Evolutionary conservation across 2,113 vertebrate species (phyloP), one percentile per base, ranked within the genome.

Genomic region (Thinocorus orbignyianus): DNA sequence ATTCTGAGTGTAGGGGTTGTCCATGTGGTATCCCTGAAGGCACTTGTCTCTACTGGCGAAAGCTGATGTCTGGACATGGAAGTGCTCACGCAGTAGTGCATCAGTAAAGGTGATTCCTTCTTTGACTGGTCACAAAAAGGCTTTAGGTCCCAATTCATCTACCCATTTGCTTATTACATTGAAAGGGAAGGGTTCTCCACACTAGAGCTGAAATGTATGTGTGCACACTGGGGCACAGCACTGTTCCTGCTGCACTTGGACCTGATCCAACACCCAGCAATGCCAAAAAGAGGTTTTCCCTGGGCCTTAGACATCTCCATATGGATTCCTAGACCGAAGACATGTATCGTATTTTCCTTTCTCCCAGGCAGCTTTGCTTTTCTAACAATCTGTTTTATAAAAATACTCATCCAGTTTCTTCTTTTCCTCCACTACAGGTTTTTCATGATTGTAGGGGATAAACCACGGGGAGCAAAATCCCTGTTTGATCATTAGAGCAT

Each of bases 161-260:
- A 6, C 64, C 26, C 65, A 0, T 44, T 66, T 39, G 8, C 37
- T 62, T 31, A 9, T 23, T 46, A 37, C 15, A 2, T 23, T 11
- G 10, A 31, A 22, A 69, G 54, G 18, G 19, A 5, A 57, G 28
- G 31, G 8, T 61, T 52, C n/a, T 37, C 37, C 15, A 0, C 12
- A 2, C 13, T 37, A n/a, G 7, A 41, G 42, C 44, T 37, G 57
- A 60, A 60, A 30, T 31, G 9, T 1, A 0, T 22, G 15, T n/a
- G 54, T 17, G 31, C 23, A 71, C 52, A 3, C 7, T 6, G 5
- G 39, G 25, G 41, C 37, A 4, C 4, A 20, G 77, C 20, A 33
- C 46, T 0, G 0, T 10, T 10, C 74, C 70, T 66, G 33, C 26
- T 24, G 2, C 41, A 8, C 16, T 1, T 8, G 37, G 46, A 12